phyloP scores from a whole-genome alignment of 2,888 invertebrate species.

The Caenorhabditis japonica region DNA sequence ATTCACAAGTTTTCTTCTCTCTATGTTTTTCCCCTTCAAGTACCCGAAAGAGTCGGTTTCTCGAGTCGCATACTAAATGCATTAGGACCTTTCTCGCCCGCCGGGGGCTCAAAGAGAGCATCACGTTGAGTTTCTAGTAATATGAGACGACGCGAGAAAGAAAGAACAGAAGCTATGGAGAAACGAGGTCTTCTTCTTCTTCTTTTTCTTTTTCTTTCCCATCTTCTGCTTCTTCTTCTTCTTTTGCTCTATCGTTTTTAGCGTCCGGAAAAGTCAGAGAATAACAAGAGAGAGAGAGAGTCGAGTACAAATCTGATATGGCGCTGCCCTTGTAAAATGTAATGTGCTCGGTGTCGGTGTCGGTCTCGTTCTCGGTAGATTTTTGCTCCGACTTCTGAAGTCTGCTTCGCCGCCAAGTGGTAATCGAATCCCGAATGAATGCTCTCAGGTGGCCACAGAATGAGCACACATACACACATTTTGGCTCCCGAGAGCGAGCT shows the following conservation, averaged over 20 bases:
- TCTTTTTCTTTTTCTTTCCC: slow-evolving; percentile 3
- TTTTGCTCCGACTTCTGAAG: slow-evolving; percentile 1
- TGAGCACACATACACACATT: too few relatives aligned
- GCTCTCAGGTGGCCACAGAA: slow-evolving; percentile 13
- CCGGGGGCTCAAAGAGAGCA: slow-evolving; percentile 46
- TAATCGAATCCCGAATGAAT: slow-evolving; percentile 46
- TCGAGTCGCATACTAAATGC: slow-evolving; percentile 47
- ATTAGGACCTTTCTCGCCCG: slow-evolving; percentile 27
- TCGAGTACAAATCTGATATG: slow-evolving; percentile 24
- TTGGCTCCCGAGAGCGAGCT: too few relatives aligned
- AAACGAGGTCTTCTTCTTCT: slow-evolving; percentile 7
- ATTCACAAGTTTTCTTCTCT: slow-evolving; percentile 33
- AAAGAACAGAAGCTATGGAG: too few relatives aligned
- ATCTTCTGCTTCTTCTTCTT: slow-evolving; percentile 5
- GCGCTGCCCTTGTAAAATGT: slow-evolving; percentile 25
- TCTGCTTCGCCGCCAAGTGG: slow-evolving; percentile 4
- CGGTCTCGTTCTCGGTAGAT: too few relatives aligned
- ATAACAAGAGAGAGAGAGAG: not conserved
- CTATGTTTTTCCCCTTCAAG: too few relatives aligned
- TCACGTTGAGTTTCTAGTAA: slow-evolving; percentile 54
- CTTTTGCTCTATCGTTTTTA: slow-evolving; percentile 4
- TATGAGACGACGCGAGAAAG: slow-evolving; percentile 49
- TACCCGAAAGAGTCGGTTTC: not conserved
- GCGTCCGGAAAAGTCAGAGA: too few relatives aligned
- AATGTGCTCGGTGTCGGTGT: slow-evolving; percentile 8